phyloP scores from a whole-genome alignment of 1,140 invertebrate genomes.

The Drosophila ficusphila region DNA sequence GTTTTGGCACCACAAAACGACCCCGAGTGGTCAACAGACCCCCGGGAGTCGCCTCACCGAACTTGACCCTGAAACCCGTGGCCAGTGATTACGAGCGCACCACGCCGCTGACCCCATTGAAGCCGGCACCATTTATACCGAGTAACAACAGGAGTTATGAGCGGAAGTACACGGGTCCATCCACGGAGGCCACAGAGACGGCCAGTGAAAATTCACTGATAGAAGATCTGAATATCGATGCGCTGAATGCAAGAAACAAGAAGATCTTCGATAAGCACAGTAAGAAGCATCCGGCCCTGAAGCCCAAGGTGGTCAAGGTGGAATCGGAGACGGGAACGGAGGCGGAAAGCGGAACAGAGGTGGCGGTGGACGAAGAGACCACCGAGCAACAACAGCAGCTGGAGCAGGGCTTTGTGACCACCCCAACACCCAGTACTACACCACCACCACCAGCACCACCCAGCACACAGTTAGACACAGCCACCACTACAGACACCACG shows the following conservation, averaged over 20 bases:
- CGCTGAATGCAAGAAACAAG: slow-evolving; percentile 85
- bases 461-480: slow-evolving; percentile 43
- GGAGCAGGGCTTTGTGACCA: slow-evolving; percentile 64
- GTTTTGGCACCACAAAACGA: slow-evolving; percentile 65
- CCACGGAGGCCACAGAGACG: slow-evolving; percentile 60
- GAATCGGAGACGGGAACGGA: slow-evolving; percentile 35
- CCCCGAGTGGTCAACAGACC: slow-evolving; percentile 76
- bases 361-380: slow-evolving; percentile 21
- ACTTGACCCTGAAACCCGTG: slow-evolving; percentile 65
- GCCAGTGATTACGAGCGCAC: slow-evolving; percentile 71
- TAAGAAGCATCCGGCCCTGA: slow-evolving; percentile 80
- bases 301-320: slow-evolving; percentile 60
- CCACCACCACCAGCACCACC: slow-evolving; percentile 59
- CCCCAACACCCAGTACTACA: slow-evolving; percentile 76
- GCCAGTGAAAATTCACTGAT: slow-evolving; percentile 73
- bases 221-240: slow-evolving; percentile 84
- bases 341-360: slow-evolving; percentile 36
- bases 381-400: slow-evolving; percentile 14
- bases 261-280: slow-evolving; percentile 85
- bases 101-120: slow-evolving; percentile 64
- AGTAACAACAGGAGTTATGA: slow-evolving; percentile 77
- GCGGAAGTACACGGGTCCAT: slow-evolving; percentile 75
- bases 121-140: slow-evolving; percentile 74
- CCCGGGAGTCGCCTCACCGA: slow-evolving; percentile 59
- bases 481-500: slow-evolving; percentile 57